Conservation (phyloP, 1,140 invertebrate genomes). For the Scaptomyza montana region DNA sequence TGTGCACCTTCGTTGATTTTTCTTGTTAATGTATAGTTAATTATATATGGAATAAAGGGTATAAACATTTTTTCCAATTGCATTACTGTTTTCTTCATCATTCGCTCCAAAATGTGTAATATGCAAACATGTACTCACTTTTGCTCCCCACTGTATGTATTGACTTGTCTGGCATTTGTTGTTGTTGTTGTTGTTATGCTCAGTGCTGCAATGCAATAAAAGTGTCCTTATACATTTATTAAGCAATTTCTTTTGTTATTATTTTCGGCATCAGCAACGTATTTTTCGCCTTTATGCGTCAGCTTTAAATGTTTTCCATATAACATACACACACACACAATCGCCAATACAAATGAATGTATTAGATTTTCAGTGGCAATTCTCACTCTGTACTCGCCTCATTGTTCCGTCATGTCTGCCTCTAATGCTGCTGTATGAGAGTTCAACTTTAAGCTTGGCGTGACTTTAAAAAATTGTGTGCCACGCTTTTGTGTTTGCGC, state of each 20-base stretch:
- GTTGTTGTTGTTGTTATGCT: constrained; percentile 33
- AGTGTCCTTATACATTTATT: constrained; percentile 81
- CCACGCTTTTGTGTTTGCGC: constrained; percentile 66
- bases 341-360: constrained; percentile 50
- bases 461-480: constrained; percentile 62
- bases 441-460: constrained; percentile 50
- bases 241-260: constrained; percentile 81
- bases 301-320: constrained; percentile 64
- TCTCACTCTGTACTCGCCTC: background rate
- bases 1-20: no score
- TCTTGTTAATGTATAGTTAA: no score
- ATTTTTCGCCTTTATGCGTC: constrained; percentile 54
- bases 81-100: no score
- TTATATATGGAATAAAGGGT: no score
- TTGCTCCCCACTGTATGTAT: no score
- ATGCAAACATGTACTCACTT: no score
- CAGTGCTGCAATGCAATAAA: constrained; percentile 75
- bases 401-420: constrained; percentile 8
- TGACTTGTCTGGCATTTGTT: constrained; percentile 62
- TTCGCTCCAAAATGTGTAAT: no score
- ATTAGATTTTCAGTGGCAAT: constrained; percentile 37
- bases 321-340: background rate
- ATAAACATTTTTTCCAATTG: no score
- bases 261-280: constrained; percentile 64
- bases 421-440: constrained; percentile 1